phyloP scores from a whole-genome alignment of 1,140 invertebrate genomes.

The Phymastichus coffea region DNA sequence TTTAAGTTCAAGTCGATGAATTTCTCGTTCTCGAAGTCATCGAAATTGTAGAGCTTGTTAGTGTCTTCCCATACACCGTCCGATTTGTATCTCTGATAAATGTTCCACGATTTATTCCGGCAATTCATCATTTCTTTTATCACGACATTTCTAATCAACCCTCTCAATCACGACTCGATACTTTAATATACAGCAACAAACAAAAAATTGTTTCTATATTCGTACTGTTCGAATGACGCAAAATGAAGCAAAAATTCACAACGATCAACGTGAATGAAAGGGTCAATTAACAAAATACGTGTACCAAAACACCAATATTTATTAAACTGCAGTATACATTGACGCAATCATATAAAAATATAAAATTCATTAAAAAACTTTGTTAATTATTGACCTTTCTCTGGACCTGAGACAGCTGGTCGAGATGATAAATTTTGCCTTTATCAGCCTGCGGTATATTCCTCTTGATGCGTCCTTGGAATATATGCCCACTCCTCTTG shows the following conservation, averaged over 20 bases:
- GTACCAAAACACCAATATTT: neutral
- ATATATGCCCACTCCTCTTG: neutral
- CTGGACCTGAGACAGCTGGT: neutral
- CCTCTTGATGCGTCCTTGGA: neutral
- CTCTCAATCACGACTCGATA: conserved; percentile 13
- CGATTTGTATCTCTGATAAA: conserved; percentile 3
- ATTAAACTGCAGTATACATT: no score
- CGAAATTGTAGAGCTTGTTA: conserved; percentile 23
- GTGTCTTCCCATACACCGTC: conserved; percentile 13
- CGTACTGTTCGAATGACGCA: no score
- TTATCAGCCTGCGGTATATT: neutral
- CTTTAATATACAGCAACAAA: no score
- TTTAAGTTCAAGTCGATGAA: conserved; percentile 27
- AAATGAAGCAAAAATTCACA: no score
- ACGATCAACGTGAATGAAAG: conserved; percentile 23
- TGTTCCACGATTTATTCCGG: no score
- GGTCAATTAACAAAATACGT: conserved; percentile 1
- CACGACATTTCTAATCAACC: neutral
- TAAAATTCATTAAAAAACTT: neutral
- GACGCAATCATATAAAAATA: neutral
- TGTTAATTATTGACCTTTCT: conserved; percentile 9
- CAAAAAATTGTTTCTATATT: no score
- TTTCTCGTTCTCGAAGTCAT: conserved; percentile 8
- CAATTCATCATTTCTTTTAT: no score
- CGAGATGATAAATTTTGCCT: neutral